phyloP scores from a whole-genome alignment of 2,888 invertebrate genomes.

The Rhorus exstirpatorius region DNA sequence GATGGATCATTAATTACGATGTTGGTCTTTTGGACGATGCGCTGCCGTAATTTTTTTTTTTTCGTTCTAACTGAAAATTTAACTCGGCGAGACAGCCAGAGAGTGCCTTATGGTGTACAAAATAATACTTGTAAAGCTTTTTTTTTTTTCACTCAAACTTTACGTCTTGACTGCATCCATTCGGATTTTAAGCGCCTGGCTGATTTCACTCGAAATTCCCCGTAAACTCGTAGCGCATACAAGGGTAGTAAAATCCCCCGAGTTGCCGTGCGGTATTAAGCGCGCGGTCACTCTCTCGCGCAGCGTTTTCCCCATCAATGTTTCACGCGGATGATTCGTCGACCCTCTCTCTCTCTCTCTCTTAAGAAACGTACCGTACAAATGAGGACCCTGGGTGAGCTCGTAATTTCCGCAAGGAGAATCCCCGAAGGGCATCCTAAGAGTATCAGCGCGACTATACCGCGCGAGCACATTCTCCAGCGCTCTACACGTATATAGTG shows the following conservation, averaged over 20 bases:
- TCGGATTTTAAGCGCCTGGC: too few species aligned
- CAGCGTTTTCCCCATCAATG: constrained; percentile 73
- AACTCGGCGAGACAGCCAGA: too few species aligned
- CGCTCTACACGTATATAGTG: neutral
- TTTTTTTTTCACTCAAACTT: too few species aligned
- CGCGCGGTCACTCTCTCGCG: neutral
- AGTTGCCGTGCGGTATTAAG: constrained; percentile 20
- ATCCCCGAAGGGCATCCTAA: constrained; percentile 68
- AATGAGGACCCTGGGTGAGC: constrained; percentile 15
- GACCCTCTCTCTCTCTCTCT: constrained; percentile 19
- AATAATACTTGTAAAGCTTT: too few species aligned
- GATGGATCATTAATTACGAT: too few species aligned
- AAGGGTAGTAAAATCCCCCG: neutral
- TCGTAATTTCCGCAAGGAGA: constrained; percentile 37
- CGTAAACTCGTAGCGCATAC: neutral
- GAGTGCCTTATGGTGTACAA: too few species aligned
- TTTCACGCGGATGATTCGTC: constrained; percentile 81
- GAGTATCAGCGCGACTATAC: constrained; percentile 14
- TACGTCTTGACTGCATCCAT: too few species aligned
- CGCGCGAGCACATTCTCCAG: too few species aligned
- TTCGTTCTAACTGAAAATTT: too few species aligned
- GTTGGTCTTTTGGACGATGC: too few species aligned
- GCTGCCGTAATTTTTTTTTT: too few species aligned
- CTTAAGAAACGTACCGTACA: constrained; percentile 1
- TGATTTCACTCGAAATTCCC: neutral